phyloP scores from a whole-genome alignment of 1,140 invertebrate genomes.

The Orius laevigatus region DNA sequence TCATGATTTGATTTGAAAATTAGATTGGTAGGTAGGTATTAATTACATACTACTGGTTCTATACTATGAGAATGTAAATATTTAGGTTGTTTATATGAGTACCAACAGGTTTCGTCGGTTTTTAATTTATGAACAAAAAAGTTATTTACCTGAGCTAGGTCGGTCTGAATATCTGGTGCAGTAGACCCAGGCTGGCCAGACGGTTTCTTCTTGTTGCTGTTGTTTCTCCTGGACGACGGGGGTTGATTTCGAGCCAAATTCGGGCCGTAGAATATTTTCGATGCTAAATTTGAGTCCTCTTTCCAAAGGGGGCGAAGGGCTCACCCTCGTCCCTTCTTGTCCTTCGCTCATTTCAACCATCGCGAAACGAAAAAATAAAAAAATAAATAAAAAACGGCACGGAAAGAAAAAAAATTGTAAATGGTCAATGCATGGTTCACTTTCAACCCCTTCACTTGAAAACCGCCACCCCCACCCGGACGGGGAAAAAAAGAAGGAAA shows the following conservation, averaged over 20 bases:
- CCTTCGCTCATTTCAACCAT: constrained; percentile 1
- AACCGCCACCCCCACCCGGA: background rate
- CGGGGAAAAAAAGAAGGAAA: background rate
- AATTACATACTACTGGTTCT: too few species aligned
- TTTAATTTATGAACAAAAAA: too few species aligned
- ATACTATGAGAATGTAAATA: too few species aligned
- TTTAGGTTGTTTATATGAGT: too few species aligned
- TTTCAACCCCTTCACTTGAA: background rate
- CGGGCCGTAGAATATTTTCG: constrained; percentile 41
- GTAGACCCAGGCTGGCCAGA: constrained; percentile 74
- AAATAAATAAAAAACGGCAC: background rate
- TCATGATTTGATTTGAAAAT: too few species aligned
- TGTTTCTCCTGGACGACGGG: constrained; percentile 1
- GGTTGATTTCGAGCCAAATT: constrained; percentile 31
- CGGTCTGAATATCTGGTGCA: constrained; percentile 90
- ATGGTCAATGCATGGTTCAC: too few species aligned
- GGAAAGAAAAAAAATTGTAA: too few species aligned
- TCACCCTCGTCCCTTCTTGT: constrained; percentile 4
- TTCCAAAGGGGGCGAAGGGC: background rate
- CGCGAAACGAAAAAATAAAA: background rate
- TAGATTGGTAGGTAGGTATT: too few species aligned
- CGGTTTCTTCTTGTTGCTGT: constrained; percentile 5
- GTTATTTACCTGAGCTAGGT: constrained; percentile 72
- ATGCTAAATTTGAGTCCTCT: constrained; percentile 35
- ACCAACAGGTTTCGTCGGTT: too few species aligned